Evolutionary conservation across 2,888 invertebrate species (phyloP).

Genomic region (Callinectes sapidus): DNA sequence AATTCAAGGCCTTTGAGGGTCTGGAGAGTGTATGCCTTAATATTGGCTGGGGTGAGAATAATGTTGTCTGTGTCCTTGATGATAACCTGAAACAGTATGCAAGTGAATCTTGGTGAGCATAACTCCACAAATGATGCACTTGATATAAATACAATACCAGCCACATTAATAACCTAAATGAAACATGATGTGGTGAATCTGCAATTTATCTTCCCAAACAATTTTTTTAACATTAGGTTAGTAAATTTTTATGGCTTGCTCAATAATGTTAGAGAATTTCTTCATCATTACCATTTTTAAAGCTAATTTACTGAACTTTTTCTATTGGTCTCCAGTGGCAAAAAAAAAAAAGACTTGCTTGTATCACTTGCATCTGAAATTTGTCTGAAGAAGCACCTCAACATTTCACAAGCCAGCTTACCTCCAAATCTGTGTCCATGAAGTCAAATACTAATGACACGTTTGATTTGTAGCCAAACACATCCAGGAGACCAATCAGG

Average conservation of each 20-base stretch:
- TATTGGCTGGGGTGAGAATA: constrained; percentile 92
- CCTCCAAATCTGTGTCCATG: constrained; percentile 99
- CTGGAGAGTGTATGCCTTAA: constrained; percentile 97
- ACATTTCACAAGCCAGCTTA: constrained; percentile 57
- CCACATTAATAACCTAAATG: neutral
- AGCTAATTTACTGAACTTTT: no score
- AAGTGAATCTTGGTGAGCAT: neutral
- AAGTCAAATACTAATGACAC: constrained; percentile 99
- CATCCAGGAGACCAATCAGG: constrained; percentile 92
- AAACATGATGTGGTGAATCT: neutral
- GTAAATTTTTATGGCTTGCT: no score
- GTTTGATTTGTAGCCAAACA: constrained; percentile 98
- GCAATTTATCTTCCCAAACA: neutral
- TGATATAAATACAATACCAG: neutral
- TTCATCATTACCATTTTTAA: no score
- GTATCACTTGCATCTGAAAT: no score
- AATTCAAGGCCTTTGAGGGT: constrained; percentile 96
- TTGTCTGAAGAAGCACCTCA: constrained; percentile 23
- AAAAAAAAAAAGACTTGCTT: no score
- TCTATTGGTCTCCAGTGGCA: no score
- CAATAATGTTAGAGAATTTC: no score
- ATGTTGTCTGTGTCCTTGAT: constrained; percentile 88
- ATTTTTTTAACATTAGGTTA: neutral
- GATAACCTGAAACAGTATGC: constrained; percentile 59
- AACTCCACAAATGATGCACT: neutral